Evolutionary conservation across 2,797 vertebrate species (phyloP).

Genomic region (Mustela erminea): DNA sequence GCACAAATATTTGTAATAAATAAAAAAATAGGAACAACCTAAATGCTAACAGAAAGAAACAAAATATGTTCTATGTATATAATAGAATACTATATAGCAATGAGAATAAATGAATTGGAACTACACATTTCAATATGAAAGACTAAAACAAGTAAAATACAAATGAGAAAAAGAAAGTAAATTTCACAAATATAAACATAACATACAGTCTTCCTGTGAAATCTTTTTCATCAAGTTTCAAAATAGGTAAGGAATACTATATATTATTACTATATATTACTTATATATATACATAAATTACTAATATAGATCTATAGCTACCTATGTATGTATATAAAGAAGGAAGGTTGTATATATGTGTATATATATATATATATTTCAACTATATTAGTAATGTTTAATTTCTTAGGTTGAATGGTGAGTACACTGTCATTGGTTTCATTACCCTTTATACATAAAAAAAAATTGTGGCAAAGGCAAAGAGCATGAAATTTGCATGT

Average conservation of each 20-base stretch:
- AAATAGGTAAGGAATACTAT: background rate
- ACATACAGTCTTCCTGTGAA: background rate
- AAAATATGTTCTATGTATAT: background rate
- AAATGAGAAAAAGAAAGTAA: background rate
- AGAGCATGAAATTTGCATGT: background rate
- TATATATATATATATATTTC: background rate
- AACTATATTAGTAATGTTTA: slow-evolving; percentile 2
- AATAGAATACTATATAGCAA: background rate
- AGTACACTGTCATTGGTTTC: background rate
- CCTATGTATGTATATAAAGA: background rate
- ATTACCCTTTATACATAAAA: background rate
- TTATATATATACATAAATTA: background rate
- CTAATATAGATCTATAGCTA: background rate
- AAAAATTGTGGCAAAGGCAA: background rate
- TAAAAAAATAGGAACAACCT: background rate
- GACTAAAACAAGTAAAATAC: slow-evolving; percentile 28
- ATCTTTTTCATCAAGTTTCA: background rate
- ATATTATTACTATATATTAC: background rate
- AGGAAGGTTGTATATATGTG: background rate
- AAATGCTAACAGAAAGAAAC: background rate
- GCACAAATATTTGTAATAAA: background rate
- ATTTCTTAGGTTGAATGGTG: background rate
- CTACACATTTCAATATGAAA: background rate
- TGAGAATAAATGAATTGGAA: background rate
- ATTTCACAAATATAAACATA: background rate